Evolutionary conservation across 2,797 vertebrate genomes (phyloP), one percentile per base, ranked within the genome.

Genomic region (Gambusia yucatana): DNA sequence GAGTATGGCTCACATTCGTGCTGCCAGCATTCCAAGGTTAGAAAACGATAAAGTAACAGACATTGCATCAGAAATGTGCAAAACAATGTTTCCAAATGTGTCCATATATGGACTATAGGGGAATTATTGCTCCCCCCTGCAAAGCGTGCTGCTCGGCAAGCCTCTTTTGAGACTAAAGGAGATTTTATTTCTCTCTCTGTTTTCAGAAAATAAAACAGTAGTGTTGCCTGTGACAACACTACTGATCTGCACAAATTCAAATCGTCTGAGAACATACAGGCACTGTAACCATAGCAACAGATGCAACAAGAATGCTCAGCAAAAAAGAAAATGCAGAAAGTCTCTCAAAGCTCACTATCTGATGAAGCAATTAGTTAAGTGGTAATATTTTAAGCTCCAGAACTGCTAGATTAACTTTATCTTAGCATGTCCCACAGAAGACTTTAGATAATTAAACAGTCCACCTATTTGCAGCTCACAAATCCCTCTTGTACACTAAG

Each of bases 401-500:
- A 87, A 69, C 79, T 83, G 73, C 70, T 71, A 82, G 72, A 89
- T 89, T 69, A 87, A 84, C 82, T 79, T 83, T 80, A 78, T 86
- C 77, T 69, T 25, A 33, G 83, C 72, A 73, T 47, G 79, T 88
- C 84, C 86, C 84, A 85, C 75, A 78, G 33, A 57, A 80, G 83
- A 86, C 82, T 76, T 84, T 13, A 82, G 86, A 92, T 88, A 77
- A 92, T 93, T 90, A 85, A 88, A 77, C 63, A 86, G 78, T 4
- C 69, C 50, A 86, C 50, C 75, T 83, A 86, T 88, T 87, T 84
- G 72, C 36, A 85, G 77, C 87, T 82, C 69, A 81, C 47, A 75
- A 57, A 77, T 81, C 80, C 77, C 73, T 80, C 44, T 75, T 30
- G 72, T 67, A 44, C 82, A 47, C 28, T 46, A 17, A 52, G 59